phyloP scores from a whole-genome alignment of 2,888 invertebrate species.

The Syrista parreyssii region DNA sequence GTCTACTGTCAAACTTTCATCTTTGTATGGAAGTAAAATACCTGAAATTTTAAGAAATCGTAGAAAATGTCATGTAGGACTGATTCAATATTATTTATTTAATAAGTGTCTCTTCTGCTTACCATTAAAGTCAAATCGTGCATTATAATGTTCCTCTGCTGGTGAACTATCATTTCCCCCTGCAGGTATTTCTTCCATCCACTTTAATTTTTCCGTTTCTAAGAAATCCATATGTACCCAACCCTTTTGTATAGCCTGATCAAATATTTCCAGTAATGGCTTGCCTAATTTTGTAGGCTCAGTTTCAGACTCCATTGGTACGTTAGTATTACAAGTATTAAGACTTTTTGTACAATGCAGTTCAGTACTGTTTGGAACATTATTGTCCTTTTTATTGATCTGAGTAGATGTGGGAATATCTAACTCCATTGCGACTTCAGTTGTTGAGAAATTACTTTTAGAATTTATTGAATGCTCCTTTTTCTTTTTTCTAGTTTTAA shows the following conservation, averaged over 20 bases:
- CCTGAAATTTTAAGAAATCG: slow-evolving; percentile 59
- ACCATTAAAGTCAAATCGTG: slow-evolving; percentile 85
- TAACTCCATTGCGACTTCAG: neutral
- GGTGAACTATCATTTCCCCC: slow-evolving; percentile 58
- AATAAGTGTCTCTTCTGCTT: slow-evolving; percentile 14
- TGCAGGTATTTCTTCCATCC: slow-evolving; percentile 82
- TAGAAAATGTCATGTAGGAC: neutral
- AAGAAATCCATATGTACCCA: slow-evolving; percentile 90
- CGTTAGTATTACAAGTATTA: neutral
- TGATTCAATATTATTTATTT: neutral
- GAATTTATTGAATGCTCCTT: slow-evolving; percentile 40
- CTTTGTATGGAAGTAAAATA: slow-evolving; percentile 78
- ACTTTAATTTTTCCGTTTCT: slow-evolving; percentile 88
- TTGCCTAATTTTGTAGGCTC: slow-evolving; percentile 45
- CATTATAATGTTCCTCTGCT: slow-evolving; percentile 77
- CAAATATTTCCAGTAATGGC: slow-evolving; percentile 48
- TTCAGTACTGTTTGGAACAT: neutral
- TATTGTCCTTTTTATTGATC: neutral
- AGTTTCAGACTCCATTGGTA: slow-evolving; percentile 28
- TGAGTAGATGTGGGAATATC: neutral
- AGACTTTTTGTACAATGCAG: neutral
- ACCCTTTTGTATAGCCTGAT: slow-evolving; percentile 71
- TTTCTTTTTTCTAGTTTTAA: slow-evolving; percentile 68
- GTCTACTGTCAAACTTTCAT: slow-evolving; percentile 70
- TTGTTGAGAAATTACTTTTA: neutral